phyloP scores from a whole-genome alignment of 2,888 invertebrate genomes.

The Ptychoptera albimana region DNA sequence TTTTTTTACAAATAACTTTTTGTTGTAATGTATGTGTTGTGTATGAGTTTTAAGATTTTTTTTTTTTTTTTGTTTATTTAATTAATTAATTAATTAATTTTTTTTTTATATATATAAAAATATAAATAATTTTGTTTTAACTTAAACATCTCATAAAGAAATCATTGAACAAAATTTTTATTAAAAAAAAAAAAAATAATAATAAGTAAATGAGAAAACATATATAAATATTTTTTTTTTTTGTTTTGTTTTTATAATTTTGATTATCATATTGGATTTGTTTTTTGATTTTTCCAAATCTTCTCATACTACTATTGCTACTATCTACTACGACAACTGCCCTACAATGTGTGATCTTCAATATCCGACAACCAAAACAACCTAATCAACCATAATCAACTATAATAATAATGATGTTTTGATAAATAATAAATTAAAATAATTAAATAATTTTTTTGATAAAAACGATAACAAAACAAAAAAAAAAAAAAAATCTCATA shows the following conservation, averaged over 20 bases:
- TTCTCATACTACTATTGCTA: not conserved
- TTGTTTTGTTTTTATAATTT: too few relatives aligned
- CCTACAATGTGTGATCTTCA: too few relatives aligned
- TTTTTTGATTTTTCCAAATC: conserved; percentile 5
- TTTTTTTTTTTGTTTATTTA: too few relatives aligned
- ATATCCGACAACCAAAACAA: not conserved
- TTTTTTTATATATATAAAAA: too few relatives aligned
- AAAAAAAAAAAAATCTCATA: conserved; percentile 1
- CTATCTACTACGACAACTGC: conserved; percentile 3
- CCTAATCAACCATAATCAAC: not conserved
- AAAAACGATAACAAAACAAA: conserved; percentile 2
- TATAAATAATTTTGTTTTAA: not conserved
- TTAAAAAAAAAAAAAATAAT: not conserved
- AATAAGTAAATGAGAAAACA: not conserved
- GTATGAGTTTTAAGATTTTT: too few relatives aligned
- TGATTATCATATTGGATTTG: conserved; percentile 2
- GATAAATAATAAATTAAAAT: not conserved
- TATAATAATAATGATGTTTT: conserved; percentile 10
- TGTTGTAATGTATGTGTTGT: too few relatives aligned
- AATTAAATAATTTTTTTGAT: too few relatives aligned
- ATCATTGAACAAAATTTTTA: not conserved
- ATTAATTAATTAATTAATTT: too few relatives aligned
- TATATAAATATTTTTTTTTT: too few relatives aligned
- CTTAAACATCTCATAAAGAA: too few relatives aligned
- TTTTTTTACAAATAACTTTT: too few relatives aligned